Percentiles rank a stretch among this genome's conserved stretches.
These are phyloP conservation scores for Bicyclus anynana DNA, from an alignment of 1,140 invertebrate genomes.

Conservation along the genomic window DNA sequence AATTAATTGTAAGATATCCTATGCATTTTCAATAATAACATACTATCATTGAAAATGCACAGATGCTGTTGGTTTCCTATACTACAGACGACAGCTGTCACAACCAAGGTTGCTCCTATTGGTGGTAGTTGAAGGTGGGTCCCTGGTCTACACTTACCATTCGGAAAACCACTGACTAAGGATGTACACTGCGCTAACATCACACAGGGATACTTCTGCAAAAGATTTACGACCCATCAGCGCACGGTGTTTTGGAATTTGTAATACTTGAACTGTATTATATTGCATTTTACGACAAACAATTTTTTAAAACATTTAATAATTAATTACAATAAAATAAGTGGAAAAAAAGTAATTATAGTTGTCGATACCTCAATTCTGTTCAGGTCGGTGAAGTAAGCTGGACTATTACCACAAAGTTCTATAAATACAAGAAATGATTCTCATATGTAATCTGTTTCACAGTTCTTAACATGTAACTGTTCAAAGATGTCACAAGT, in stretches of 20 bases:
- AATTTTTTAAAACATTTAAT: conserved; percentile 22
- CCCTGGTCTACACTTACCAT: conserved; percentile 75
- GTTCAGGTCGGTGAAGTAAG: conserved; percentile 77
- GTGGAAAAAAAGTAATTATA: conserved; percentile 65
- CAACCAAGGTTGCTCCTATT: conserved; percentile 40
- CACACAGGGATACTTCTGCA: conserved; percentile 78
- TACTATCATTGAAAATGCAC: conserved; percentile 50
- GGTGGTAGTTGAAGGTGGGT: conserved; percentile 46
- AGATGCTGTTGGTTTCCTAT: conserved; percentile 55
- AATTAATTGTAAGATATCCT: conserved; percentile 49
- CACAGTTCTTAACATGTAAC: conserved; percentile 41
- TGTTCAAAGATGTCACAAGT: conserved; percentile 52
- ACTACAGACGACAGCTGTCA: conserved; percentile 43
- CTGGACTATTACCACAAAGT: conserved; percentile 79
- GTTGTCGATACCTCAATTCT: conserved; percentile 76
- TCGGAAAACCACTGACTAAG: conserved; percentile 74
- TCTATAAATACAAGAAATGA: conserved; percentile 79
- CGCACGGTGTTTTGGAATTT: conserved; percentile 53
- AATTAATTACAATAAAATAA: conserved; percentile 23
- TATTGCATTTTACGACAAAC: conserved; percentile 31
- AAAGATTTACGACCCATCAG: conserved; percentile 78
- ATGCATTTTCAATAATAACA: conserved; percentile 26
- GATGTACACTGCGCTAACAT: conserved; percentile 75
- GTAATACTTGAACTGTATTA: conserved; percentile 30
- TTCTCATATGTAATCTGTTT: conserved; percentile 71